phyloP scores from a whole-genome alignment of 2,113 vertebrate genomes.

The Pomatorhinus ruficollis region DNA sequence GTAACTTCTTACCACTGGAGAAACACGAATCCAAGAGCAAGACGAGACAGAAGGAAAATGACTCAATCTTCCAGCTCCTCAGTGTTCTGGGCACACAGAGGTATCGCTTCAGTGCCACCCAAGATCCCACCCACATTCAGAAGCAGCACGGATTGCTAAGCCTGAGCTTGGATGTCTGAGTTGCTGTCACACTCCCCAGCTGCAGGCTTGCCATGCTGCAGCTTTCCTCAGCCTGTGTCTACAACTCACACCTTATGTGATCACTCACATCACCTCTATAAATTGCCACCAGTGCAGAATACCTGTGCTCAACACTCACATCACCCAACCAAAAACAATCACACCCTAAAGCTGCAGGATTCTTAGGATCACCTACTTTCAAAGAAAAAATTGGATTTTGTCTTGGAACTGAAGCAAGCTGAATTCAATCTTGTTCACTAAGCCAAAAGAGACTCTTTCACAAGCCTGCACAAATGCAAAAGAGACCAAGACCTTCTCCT shows the following conservation, averaged over 20 bases:
- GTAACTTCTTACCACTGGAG: not conserved
- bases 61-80: not conserved
- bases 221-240: not conserved
- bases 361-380: not conserved
- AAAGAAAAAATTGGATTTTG: not conserved
- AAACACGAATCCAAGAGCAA: not conserved
- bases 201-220: not conserved
- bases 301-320: not conserved
- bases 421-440: not conserved
- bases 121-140: not conserved
- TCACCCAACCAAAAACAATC: not conserved
- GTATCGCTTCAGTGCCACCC: not conserved
- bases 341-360: not conserved
- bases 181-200: not conserved
- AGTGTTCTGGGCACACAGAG: not conserved
- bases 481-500: not conserved
- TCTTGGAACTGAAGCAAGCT: not conserved
- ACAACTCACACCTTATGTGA: fast-evolving
- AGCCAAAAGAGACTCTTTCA: not conserved
- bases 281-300: not conserved
- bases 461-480: not conserved
- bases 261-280: not conserved
- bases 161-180: not conserved
- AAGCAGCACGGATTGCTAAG: not conserved
- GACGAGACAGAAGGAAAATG: not conserved